Evolutionary conservation across 2,113 vertebrate genomes (phyloP).

Genomic region (Paratilapia polleni): DNA sequence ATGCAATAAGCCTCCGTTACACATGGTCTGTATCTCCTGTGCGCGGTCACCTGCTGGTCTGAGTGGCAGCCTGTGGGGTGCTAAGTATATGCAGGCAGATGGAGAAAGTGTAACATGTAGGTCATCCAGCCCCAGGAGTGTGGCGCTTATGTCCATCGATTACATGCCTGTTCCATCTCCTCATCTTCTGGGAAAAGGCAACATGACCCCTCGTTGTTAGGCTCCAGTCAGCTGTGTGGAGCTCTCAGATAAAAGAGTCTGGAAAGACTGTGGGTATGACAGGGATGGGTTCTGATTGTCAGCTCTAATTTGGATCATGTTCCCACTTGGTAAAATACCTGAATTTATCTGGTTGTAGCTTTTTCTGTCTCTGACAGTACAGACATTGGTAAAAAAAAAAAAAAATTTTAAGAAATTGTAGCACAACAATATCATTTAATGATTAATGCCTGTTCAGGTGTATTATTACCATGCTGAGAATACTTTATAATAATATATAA

Average conservation of each 20-base stretch:
- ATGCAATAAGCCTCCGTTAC: conserved; percentile 3
- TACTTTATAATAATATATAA: too few species aligned
- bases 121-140: conserved; percentile 57
- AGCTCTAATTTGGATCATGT: background rate
- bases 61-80: conserved; percentile 63
- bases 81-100: conserved; percentile 61
- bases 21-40: background rate
- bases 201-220: conserved; percentile 10
- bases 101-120: conserved; percentile 65
- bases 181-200: conserved; percentile 32
- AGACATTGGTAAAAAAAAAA: background rate
- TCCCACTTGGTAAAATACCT: background rate
- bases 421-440: background rate
- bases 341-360: background rate
- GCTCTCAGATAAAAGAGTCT: conserved; percentile 12
- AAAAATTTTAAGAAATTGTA: too few species aligned
- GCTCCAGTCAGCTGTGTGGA: conserved; percentile 24
- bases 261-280: background rate
- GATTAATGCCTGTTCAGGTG: background rate
- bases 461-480: too few species aligned
- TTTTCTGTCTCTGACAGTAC: background rate
- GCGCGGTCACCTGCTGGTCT: conserved; percentile 62
- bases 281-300: background rate
- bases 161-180: conserved; percentile 30
- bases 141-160: conserved; percentile 33